Percentiles rank a stretch among this genome's conserved stretches.
These are phyloP conservation scores for Drosophila nigricruria DNA, from an alignment of 2,888 invertebrate species.

Conservation along the genomic window DNA sequence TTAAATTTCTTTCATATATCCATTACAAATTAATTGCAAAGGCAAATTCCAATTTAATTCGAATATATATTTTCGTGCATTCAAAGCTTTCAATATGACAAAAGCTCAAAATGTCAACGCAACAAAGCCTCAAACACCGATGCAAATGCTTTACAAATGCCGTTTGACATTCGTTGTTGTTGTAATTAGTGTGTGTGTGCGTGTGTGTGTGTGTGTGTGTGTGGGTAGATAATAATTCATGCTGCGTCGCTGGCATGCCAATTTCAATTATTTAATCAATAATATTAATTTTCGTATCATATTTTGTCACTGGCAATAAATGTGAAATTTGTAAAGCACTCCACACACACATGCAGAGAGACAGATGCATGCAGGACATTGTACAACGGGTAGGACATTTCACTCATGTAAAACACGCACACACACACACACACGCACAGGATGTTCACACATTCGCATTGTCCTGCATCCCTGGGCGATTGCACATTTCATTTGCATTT, in stretches of 20 bases:
- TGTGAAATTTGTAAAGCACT: constrained; percentile 80
- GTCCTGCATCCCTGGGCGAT: constrained; percentile 53
- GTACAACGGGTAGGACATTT: constrained; percentile 56
- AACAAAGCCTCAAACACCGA: constrained; percentile 26
- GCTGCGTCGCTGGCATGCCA: constrained; percentile 78
- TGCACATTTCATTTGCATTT: constrained; percentile 79
- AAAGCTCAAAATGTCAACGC: constrained; percentile 59
- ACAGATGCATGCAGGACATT: constrained; percentile 10
- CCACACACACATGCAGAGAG: constrained; percentile 11
- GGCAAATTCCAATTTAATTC: constrained; percentile 32
- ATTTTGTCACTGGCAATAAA: constrained; percentile 86
- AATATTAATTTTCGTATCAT: constrained; percentile 86
- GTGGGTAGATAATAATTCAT: constrained; percentile 72
- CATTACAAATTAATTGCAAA: constrained; percentile 8
- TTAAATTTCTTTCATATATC: not conserved
- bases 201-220: not conserved
- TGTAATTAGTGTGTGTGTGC: constrained; percentile 5
- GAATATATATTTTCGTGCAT: constrained; percentile 22
- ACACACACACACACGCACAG: constrained; percentile 25
- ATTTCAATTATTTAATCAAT: constrained; percentile 86
- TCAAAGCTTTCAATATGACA: constrained; percentile 47
- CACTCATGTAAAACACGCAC: constrained; percentile 61
- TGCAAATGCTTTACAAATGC: constrained; percentile 49
- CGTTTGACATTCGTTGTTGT: constrained; percentile 43
- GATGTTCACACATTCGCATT: constrained; percentile 76